These are phyloP conservation scores for Aspidoscelis tigris DNA, from an alignment of 2,113 vertebrate genomes.

Conservation along the genomic window DNA sequence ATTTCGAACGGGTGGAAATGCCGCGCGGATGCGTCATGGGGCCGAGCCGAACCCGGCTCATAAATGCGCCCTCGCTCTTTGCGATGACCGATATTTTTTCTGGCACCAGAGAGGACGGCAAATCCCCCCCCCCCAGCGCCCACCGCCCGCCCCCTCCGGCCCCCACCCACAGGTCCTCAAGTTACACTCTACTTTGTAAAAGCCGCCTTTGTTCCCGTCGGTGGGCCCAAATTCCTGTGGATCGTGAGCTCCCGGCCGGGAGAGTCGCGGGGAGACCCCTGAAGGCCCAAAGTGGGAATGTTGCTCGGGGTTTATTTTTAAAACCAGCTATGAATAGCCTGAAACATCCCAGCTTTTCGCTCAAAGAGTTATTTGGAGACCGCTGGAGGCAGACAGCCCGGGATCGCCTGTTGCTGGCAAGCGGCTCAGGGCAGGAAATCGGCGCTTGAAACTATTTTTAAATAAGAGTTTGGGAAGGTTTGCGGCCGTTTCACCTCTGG, in stretches of 20 bases:
- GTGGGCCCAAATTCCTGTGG: accelerated
- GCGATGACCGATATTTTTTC: conserved; percentile 40
- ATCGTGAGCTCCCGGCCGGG: accelerated
- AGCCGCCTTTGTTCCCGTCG: background rate
- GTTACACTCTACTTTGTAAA: background rate
- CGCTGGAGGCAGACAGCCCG: no score
- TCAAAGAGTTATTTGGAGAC: background rate
- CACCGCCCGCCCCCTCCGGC: no score
- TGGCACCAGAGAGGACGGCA: background rate
- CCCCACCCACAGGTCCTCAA: background rate
- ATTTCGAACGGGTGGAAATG: no score
- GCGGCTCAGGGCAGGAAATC: background rate
- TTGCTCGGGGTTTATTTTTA: background rate
- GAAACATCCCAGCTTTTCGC: background rate
- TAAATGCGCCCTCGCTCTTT: conserved; percentile 24
- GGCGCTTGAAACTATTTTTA: background rate
- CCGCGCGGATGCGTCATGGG: conserved; percentile 24
- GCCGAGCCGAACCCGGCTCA: background rate
- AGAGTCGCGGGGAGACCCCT: no score
- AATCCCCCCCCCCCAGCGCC: no score
- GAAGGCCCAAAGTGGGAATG: background rate
- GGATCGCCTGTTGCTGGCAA: no score
- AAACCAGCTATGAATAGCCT: accelerated
- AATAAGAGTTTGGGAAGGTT: background rate
- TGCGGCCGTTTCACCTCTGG: background rate